phyloP scores from a whole-genome alignment of 2,888 invertebrate species.

The Leptogaster cylindrica region DNA sequence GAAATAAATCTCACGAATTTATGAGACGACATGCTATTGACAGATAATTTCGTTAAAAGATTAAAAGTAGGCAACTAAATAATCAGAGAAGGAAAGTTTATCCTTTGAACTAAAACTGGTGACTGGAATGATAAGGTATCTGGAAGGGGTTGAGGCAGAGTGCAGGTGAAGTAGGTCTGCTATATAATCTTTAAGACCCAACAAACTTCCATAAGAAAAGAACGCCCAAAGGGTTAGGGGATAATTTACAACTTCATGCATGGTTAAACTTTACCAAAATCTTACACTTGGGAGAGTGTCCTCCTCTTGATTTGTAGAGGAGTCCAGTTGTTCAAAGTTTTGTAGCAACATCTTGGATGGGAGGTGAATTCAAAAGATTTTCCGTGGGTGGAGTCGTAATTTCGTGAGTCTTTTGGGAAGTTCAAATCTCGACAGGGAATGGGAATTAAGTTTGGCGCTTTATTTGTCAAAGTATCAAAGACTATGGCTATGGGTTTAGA shows the following conservation, averaged over 20 bases:
- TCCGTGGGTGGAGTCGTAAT: neutral
- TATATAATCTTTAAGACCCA: no score
- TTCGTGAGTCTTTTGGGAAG: neutral
- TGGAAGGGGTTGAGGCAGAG: no score
- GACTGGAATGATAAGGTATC: conserved; percentile 11
- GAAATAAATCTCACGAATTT: conserved; percentile 20
- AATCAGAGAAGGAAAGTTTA: conserved; percentile 26
- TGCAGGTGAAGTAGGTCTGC: no score
- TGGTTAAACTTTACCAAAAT: conserved; percentile 38
- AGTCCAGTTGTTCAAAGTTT: conserved; percentile 18
- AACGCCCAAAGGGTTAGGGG: neutral
- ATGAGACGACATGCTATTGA: conserved; percentile 29
- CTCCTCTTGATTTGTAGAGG: conserved; percentile 28
- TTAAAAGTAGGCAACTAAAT: conserved; percentile 16
- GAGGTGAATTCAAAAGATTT: neutral
- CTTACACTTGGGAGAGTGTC: conserved; percentile 38
- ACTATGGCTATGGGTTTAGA: neutral
- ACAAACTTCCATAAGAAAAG: conserved; percentile 16
- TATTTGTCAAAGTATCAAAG: conserved; percentile 13
- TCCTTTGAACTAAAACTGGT: conserved; percentile 18
- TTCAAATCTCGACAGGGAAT: neutral
- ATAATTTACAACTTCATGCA: conserved; percentile 40
- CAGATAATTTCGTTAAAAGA: conserved; percentile 38
- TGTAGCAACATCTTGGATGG: conserved; percentile 30
- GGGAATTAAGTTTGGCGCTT: neutral